phyloP scores from a whole-genome alignment of 2,888 invertebrate species.

The Conchocele bisecta region DNA sequence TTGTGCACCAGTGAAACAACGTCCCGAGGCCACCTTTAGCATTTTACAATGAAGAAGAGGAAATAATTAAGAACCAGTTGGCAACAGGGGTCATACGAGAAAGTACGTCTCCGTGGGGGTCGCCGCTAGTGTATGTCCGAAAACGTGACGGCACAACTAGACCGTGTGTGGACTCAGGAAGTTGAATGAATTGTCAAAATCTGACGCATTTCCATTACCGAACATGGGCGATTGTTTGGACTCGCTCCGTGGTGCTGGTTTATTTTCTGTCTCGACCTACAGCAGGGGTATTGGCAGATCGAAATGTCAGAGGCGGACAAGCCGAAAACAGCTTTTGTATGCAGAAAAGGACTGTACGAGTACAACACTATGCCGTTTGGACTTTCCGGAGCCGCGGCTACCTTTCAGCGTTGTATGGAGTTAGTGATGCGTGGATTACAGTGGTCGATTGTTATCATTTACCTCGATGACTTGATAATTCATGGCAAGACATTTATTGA shows the following conservation, averaged over 20 bases:
- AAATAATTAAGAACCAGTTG: slow-evolving; percentile 15
- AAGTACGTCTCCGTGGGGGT: slow-evolving; percentile 33
- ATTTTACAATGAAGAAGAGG: slow-evolving; percentile 20
- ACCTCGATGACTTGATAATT: slow-evolving; percentile 61
- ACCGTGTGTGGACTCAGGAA: slow-evolving; percentile 43
- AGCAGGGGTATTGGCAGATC: slow-evolving; percentile 10
- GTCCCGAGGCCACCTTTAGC: slow-evolving; percentile 30
- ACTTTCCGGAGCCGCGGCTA: slow-evolving; percentile 52
- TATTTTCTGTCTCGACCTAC: slow-evolving; percentile 11
- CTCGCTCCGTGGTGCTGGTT: slow-evolving; percentile 9
- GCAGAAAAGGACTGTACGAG: slow-evolving; percentile 48
- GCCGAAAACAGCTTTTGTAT: slow-evolving; percentile 19
- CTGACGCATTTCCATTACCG: slow-evolving; percentile 29
- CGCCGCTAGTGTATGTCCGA: slow-evolving; percentile 41
- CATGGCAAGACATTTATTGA: slow-evolving; percentile 30
- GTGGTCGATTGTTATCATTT: slow-evolving; percentile 33
- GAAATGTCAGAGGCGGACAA: neutral
- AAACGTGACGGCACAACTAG: slow-evolving; percentile 37
- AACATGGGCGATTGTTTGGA: slow-evolving; percentile 22
- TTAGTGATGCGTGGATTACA: slow-evolving; percentile 45
- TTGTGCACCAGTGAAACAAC: slow-evolving; percentile 24
- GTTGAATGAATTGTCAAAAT: slow-evolving; percentile 26
- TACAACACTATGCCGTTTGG: slow-evolving; percentile 59
- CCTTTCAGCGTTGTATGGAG: slow-evolving; percentile 61
- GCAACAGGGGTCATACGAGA: slow-evolving; percentile 20